Evolutionary conservation across 2,888 invertebrate species (phyloP).

Genomic region (Eristalis arbustorum): DNA sequence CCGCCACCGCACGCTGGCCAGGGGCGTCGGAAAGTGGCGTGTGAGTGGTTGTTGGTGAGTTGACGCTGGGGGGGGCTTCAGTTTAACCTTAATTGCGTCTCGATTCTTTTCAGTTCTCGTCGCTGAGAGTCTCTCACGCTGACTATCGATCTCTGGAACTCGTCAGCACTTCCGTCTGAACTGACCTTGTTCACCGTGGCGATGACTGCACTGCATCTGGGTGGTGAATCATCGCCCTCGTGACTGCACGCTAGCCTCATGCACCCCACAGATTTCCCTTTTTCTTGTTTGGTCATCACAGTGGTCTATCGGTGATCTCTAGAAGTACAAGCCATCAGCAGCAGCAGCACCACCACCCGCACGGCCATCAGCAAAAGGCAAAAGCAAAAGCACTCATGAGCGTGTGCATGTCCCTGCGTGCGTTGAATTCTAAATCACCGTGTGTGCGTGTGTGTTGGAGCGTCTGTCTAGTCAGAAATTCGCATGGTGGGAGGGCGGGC

Average conservation of each 20-base stretch:
- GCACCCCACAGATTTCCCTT: conserved; percentile 26
- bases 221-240: neutral
- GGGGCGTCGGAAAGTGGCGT: neutral
- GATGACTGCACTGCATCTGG: neutral
- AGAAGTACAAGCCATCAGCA: conserved; percentile 51
- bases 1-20: neutral
- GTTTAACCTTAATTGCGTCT: too few relatives aligned
- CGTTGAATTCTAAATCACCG: conserved; percentile 44
- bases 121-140: too few relatives aligned
- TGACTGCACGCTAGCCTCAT: neutral
- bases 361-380: too few relatives aligned
- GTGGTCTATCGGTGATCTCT: conserved; percentile 40
- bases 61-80: too few relatives aligned
- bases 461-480: conserved; percentile 39
- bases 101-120: too few relatives aligned
- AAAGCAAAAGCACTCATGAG: conserved; percentile 16
- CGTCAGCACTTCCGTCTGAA: neutral
- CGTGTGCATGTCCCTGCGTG: conserved; percentile 44
- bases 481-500: conserved; percentile 37
- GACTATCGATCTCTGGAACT: neutral
- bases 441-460: conserved; percentile 14
- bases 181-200: neutral
- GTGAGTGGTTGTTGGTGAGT: neutral
- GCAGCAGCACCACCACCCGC: neutral
- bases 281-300: conserved; percentile 10